Conservation (phyloP, 2,888 invertebrate genomes). For the Apotomis turbidana region DNA sequence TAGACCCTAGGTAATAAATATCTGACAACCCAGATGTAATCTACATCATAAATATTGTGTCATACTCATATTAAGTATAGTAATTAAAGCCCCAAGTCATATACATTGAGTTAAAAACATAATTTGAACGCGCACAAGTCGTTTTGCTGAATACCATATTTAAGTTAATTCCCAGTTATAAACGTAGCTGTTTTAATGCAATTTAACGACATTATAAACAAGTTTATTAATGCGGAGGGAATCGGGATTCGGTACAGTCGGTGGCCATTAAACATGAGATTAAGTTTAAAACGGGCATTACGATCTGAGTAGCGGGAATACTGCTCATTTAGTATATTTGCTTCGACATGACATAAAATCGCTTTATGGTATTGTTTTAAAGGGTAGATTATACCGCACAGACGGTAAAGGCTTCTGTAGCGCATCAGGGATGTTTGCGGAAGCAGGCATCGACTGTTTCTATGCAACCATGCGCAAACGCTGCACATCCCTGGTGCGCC, state of each 20-base stretch:
- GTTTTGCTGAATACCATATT: constrained; percentile 7
- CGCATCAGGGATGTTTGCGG: no score
- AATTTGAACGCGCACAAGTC: constrained; percentile 1
- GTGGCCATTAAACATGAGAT: constrained; percentile 6
- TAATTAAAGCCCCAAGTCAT: no score
- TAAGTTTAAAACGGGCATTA: not conserved
- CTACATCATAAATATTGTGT: no score
- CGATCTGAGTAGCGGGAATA: not conserved
- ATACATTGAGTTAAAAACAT: not conserved
- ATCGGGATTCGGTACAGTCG: not conserved
- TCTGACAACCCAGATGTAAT: no score
- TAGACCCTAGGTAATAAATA: no score
- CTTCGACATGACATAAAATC: constrained; percentile 7
- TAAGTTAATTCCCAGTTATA: constrained; percentile 1
- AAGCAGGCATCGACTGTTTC: no score
- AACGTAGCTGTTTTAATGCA: constrained; percentile 11
- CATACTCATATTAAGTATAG: no score
- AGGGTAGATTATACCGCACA: no score
- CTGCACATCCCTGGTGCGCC: no score
- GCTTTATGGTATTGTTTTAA: constrained; percentile 1
- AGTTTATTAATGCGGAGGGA: constrained; percentile 19
- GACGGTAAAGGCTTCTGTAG: not conserved
- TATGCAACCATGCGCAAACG: no score
- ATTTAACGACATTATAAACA: constrained; percentile 20
- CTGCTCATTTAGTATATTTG: constrained; percentile 7